Evolutionary conservation across 2,113 vertebrate genomes (phyloP).

Genomic region (Lates calcarifer): DNA sequence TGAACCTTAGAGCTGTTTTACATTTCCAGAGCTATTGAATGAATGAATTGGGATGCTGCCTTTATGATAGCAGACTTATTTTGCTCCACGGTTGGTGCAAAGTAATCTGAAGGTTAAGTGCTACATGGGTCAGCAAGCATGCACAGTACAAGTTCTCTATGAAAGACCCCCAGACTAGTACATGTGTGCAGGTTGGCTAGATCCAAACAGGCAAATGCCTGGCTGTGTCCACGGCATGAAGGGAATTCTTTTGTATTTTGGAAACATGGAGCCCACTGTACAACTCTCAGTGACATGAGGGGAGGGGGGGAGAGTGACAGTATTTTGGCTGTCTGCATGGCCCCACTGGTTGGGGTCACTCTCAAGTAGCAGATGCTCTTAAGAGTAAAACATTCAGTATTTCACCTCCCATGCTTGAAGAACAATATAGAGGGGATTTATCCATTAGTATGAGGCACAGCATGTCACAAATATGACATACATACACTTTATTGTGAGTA

Average conservation of each 20-base stretch:
- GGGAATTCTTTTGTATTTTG: background rate
- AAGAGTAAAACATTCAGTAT: background rate
- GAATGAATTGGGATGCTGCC: background rate
- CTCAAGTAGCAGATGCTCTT: background rate
- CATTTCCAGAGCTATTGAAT: slow-evolving; percentile 1
- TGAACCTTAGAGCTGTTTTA: slow-evolving; percentile 14
- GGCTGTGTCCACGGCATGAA: background rate
- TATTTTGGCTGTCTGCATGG: background rate
- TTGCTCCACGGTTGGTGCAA: background rate
- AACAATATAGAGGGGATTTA: background rate
- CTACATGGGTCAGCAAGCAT: too few species aligned
- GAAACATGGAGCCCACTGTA: too few species aligned
- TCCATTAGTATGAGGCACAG: background rate
- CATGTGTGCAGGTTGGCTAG: background rate
- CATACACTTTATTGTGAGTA: background rate
- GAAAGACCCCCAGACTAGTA: background rate
- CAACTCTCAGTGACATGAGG: background rate
- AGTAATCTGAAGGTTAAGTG: background rate
- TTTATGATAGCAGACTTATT: background rate
- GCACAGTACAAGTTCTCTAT: background rate
- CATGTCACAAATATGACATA: background rate
- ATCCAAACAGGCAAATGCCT: background rate
- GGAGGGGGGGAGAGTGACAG: background rate
- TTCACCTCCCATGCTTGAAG: slow-evolving; percentile 1
- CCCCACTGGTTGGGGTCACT: slow-evolving; percentile 23